Conservation (phyloP, 2,888 invertebrate species). For the Trilocha varians region DNA sequence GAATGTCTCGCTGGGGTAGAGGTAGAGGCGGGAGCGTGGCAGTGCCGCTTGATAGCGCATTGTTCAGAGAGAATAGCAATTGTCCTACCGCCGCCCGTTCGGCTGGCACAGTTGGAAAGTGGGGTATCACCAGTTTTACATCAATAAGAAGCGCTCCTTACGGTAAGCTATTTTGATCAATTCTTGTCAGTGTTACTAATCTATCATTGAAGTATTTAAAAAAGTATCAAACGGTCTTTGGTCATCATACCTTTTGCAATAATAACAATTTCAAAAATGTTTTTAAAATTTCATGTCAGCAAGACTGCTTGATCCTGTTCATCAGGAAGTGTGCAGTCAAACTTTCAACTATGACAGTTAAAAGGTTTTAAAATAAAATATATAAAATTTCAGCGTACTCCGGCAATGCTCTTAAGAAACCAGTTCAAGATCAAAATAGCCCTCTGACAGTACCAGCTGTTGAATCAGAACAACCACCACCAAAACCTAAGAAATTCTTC, state of each 20-base stretch:
- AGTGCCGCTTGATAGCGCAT: slow-evolving; percentile 75
- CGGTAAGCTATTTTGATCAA: no score
- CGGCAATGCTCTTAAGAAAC: slow-evolving; percentile 53
- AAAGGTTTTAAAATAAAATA: slow-evolving; percentile 7
- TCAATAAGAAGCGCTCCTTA: slow-evolving; percentile 87
- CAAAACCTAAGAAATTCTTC: slow-evolving; percentile 91
- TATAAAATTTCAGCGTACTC: slow-evolving; percentile 53
- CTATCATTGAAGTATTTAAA: no score
- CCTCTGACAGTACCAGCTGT: slow-evolving; percentile 69
- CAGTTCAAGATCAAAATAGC: slow-evolving; percentile 70
- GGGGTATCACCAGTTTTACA: slow-evolving; percentile 95
- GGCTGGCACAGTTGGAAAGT: slow-evolving; percentile 92
- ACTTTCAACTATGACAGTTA: no score
- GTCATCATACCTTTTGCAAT: no score
- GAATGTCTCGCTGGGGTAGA: slow-evolving; percentile 78
- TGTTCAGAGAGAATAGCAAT: slow-evolving; percentile 84
- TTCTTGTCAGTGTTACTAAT: no score
- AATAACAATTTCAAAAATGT: neutral
- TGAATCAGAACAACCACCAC: slow-evolving; percentile 67
- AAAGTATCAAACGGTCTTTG: no score
- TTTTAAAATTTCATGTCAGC: no score
- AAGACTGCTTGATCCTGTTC: no score
- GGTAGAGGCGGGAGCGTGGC: slow-evolving; percentile 75
- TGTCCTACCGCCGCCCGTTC: slow-evolving; percentile 91
- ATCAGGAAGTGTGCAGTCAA: no score